These are phyloP conservation scores for Excalfactoria chinensis DNA, from an alignment of 2,113 vertebrate species.

Conservation along the genomic window DNA sequence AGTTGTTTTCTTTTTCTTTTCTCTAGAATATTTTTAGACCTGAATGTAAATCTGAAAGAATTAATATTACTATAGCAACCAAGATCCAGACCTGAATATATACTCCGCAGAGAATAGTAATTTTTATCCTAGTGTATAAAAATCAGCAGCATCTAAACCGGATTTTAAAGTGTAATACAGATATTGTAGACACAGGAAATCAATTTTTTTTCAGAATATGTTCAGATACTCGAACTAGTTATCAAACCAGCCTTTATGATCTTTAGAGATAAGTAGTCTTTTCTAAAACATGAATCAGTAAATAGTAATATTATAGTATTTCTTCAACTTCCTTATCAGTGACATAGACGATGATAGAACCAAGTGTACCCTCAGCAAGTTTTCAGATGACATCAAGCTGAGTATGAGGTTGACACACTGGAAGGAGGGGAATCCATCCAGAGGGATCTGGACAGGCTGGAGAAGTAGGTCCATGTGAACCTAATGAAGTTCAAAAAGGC, in stretches of 20 bases:
- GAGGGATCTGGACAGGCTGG: no score
- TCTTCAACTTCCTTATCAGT: no score
- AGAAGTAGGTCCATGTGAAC: no score
- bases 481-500: no score
- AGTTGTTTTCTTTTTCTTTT: background rate
- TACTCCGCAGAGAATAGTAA: background rate
- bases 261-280: background rate
- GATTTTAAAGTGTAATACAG: background rate
- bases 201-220: background rate
- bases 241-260: background rate
- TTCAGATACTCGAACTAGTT: background rate
- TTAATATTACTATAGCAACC: slow-evolving; percentile 50
- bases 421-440: no score
- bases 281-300: background rate
- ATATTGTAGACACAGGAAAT: background rate
- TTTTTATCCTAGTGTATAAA: background rate
- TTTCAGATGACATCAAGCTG: no score
- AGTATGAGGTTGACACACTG: no score
- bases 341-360: no score
- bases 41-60: background rate
- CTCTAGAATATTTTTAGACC: background rate
- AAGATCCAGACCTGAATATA: background rate
- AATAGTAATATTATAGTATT: background rate
- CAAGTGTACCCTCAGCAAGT: no score
- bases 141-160: background rate